Base-by-base conservation (phyloP, 2,113 vertebrate genomes). In the Elachura formosa region DNA sequence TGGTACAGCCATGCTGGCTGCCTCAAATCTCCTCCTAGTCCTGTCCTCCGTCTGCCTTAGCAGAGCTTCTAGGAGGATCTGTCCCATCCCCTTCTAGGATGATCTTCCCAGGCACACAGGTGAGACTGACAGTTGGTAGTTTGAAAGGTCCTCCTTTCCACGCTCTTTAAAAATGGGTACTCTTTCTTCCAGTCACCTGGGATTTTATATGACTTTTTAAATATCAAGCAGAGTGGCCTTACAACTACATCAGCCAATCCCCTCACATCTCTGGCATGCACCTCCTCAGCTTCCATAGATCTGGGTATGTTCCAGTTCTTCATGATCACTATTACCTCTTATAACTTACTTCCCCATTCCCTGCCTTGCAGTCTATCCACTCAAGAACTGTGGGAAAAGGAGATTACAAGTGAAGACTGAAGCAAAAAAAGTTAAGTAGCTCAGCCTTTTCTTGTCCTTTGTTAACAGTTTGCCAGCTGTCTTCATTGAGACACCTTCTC, bases 281-380 rank as follows among this genome's bases (percentile, higher is more conserved):
- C 46, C 61, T 74, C 0, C 0, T n/a, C 26, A 16, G n/a, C 7
- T 74, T 17, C 51, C 10, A 48, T 0, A 83, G 25, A 59, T 17
- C 33, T 40, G 17, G 1, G 3, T 43, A 29, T 10, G 7, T 34
- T 43, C 21, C 51, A 9, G 14, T 45, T 48, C 62, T n/a, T 63
- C 41, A 36, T 0, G 0, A 78, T 28, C 5, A 10, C 49, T 22
- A 55, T 17, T 4, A 62, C 31, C n/a, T 55, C 40, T 64, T 36
- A 59, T 5, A 72, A 23, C 38, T 75, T 26, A 28, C 10, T 43
- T 18, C 20, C 8, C 11, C 3, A 56, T 41, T 61, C 31, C 11
- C 11, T 28, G 43, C 5, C 34, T 28, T 59, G 28, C 1, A 5
- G 22, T 33, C 29, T 9, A 63, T 54, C 13, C 18, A 45, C 17